Base-by-base conservation (phyloP, 2,797 vertebrate genomes). In the Diplodus sargus region DNA sequence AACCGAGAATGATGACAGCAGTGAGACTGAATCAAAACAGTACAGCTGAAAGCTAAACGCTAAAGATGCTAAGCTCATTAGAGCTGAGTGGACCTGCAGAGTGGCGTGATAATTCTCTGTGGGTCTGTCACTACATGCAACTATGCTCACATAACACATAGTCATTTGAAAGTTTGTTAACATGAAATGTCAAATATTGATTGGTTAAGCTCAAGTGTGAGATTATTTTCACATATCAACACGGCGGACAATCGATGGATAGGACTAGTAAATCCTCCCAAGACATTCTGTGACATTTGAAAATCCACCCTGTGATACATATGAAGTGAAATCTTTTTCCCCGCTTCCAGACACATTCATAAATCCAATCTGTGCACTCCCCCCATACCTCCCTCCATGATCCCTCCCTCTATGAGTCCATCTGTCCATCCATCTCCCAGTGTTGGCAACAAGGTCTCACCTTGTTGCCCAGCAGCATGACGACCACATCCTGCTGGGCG, bases 381-480 rank as follows among this genome's bases (percentile, higher is more conserved):
- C 76, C 3, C 58, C 42, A 54, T 25, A 42, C 54, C 20, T 62
- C 48, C 70, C 43, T 51, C 56, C 67, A 70, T 28, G 30, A 72
- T 22, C 43, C 81, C 83, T 63, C 79, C 84, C 72, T 85, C 82
- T 68, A 74, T 42, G 57, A 83, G 8, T 78, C 86, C 88, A 90
- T 92, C 91, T 89, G 85, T 84, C 85, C 78, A 76, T 79, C 66
- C 53, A 34, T 71, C 53, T 82, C 64, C 52, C 57, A 42, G 65
- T 9, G 25, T 78, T 80, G 82, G 77, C 81, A 79, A 64, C 68
- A 57, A 63, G 74, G 48, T 73, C 94, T 39, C 81, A 98, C 98
- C 97, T 99, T 99, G 92, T 98, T 99, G 73, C 98, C 98, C 83
- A 99, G 95, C 86, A 99, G 86, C 97, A 99, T 97, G 91, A 99